These are phyloP conservation scores for Achlya flavicornis DNA, from an alignment of 2,888 invertebrate genomes.

Conservation along the genomic window DNA sequence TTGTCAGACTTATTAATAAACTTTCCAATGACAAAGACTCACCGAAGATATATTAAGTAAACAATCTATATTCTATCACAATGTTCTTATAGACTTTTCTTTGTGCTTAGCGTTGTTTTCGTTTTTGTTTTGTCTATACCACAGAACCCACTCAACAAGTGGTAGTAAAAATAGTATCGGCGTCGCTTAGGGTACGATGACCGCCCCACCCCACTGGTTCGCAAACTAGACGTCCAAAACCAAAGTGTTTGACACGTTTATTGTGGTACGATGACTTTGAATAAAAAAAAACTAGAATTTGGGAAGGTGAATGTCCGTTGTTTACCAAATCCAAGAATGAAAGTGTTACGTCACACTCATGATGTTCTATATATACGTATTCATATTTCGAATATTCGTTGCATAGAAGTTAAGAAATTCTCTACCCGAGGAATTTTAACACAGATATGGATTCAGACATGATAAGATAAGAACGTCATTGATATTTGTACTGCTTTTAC, in stretches of 20 bases:
- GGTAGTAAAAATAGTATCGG: conserved; percentile 1
- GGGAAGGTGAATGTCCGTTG: background rate
- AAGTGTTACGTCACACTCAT: background rate
- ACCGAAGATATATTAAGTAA: background rate
- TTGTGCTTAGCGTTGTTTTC: background rate
- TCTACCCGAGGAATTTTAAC: too few species aligned
- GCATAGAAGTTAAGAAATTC: background rate
- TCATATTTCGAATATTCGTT: background rate
- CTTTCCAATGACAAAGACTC: background rate
- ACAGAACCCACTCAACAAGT: conserved; percentile 4
- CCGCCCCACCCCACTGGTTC: background rate
- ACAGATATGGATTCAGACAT: too few species aligned
- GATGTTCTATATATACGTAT: background rate
- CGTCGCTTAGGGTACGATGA: background rate
- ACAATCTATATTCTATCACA: too few species aligned
- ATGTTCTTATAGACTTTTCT: background rate
- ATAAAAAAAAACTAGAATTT: background rate
- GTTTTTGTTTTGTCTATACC: background rate
- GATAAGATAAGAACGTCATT: too few species aligned
- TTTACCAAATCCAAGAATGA: background rate
- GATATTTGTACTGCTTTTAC: too few species aligned
- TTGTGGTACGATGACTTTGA: background rate
- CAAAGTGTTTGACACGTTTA: conserved; percentile 1
- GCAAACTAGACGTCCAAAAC: conserved; percentile 1
- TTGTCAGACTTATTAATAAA: background rate